phyloP scores from a whole-genome alignment of 2,888 invertebrate genomes.

The Myopa testacea region DNA sequence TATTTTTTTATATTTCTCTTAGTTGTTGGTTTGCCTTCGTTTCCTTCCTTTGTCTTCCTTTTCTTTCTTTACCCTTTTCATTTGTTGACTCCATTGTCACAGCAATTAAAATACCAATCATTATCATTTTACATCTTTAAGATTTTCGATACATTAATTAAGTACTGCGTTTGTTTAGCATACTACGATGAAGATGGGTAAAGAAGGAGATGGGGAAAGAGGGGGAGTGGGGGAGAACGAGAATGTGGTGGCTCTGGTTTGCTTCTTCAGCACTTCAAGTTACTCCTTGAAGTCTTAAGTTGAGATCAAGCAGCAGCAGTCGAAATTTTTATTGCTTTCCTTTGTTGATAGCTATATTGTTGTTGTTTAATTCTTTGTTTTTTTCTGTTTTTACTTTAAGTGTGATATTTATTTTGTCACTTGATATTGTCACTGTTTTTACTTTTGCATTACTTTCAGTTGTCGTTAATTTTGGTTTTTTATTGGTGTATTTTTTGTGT shows the following conservation, averaged over 20 bases:
- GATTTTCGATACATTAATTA: conserved; percentile 36
- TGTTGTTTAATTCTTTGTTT: background rate
- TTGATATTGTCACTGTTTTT: conserved; percentile 3
- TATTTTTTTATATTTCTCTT: background rate
- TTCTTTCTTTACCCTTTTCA: background rate
- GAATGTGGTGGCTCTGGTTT: too few relatives aligned
- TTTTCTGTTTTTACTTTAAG: background rate
- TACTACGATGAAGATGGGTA: background rate
- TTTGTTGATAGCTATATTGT: background rate
- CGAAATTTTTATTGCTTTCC: background rate
- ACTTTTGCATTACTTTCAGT: background rate
- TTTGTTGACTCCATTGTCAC: background rate
- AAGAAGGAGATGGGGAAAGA: background rate
- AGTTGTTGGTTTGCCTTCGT: background rate
- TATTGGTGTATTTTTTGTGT: background rate
- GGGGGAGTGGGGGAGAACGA: background rate
- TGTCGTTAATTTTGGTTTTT: background rate
- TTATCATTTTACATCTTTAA: conserved; percentile 27
- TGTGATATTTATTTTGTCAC: conserved; percentile 16
- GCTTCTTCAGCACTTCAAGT: too few relatives aligned
- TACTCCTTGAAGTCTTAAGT: background rate
- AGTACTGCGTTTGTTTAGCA: background rate
- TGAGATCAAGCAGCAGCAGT: background rate
- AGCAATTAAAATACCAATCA: conserved; percentile 33
- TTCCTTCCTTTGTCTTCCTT: background rate